Base-by-base conservation (phyloP, 2,888 invertebrate genomes). In the Hydrotaea cyrtoneurina region DNA sequence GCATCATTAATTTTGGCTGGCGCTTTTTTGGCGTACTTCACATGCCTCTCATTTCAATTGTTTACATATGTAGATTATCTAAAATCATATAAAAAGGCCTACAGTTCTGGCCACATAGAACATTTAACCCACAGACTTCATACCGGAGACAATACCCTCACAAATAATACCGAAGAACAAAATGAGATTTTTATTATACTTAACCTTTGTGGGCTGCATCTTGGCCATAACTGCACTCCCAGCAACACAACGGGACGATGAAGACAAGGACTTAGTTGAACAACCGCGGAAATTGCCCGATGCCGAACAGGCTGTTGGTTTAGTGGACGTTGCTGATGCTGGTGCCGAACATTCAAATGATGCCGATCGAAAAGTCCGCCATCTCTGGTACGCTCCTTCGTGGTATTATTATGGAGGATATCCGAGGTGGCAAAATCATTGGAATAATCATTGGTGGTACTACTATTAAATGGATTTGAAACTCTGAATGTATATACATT, bases 301-400 rank as follows among this genome's bases (percentile, higher is more conserved):
- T 15, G 11, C 31, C n/a, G 86, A 53, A n/a, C 4, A 64, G 1
- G 43, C 55, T 4, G 26, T 66, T 21, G 77, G 50, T 13, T 72
- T 89, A 15, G n/a, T 73, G 19, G 89, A 89, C 59, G 64, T 83
- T 13, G 86, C 84, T 4, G 88, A 88, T 71, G 55, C 82, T 55
- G 90, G 87, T 57, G 81, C 46, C 0, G 78, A 78, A 17, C 87
- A 89, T 17, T 80, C 84, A 0, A 84, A 53, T 10, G 81, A 73
- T 23, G 88, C 85, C 4, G 69, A 46, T 43, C 80, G 83, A 10
- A 21, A 59, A 62, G 69, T 36, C 46, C 79, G 78, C 53, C 59
- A 72, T 3, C 57, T 55, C 7, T 55, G 19, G 19, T 19, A 7
- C 17, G 55, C 0, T 55, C 55, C 55, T 17, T 19, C 11, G 10